Percentiles rank a stretch among this genome's conserved stretches.
Evolutionary conservation across 1,140 invertebrate genomes (phyloP).

Genomic region (Mesaphorura yosii): DNA sequence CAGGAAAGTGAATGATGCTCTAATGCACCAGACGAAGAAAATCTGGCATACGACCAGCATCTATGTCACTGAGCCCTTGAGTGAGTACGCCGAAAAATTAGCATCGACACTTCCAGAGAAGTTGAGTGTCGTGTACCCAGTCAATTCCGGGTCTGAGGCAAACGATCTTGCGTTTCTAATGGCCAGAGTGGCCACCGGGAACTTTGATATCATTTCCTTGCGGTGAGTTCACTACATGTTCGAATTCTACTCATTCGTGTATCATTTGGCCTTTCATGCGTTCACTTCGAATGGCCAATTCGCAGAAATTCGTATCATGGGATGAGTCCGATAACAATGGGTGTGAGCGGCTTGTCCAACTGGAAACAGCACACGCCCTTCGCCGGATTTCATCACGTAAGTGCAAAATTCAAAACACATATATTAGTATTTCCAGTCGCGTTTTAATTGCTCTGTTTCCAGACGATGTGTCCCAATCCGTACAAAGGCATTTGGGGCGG

Average conservation of each 20-base stretch:
- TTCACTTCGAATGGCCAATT: background rate
- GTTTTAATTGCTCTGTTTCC: slow-evolving; percentile 27
- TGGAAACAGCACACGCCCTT: slow-evolving; percentile 68
- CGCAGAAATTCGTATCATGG: slow-evolving; percentile 81
- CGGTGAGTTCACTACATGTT: slow-evolving; percentile 52
- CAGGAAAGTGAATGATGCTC: slow-evolving; percentile 63
- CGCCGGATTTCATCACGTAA: slow-evolving; percentile 72
- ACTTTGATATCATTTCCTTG: slow-evolving; percentile 73
- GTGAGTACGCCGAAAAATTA: slow-evolving; percentile 79
- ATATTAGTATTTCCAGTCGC: background rate
- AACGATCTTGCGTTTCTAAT: slow-evolving; percentile 87
- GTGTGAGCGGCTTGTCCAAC: slow-evolving; percentile 62
- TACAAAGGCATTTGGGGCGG: slow-evolving; percentile 79
- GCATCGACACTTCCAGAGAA: slow-evolving; percentile 66
- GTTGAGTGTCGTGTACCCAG: slow-evolving; percentile 79
- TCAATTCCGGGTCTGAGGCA: slow-evolving; percentile 93
- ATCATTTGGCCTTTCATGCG: slow-evolving; percentile 15
- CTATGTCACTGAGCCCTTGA: slow-evolving; percentile 77
- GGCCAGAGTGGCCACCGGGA: slow-evolving; percentile 68
- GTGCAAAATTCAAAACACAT: slow-evolving; percentile 22
- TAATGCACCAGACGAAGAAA: slow-evolving; percentile 61
- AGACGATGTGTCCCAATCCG: slow-evolving; percentile 78
- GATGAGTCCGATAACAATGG: slow-evolving; percentile 67
- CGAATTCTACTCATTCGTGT: slow-evolving; percentile 53
- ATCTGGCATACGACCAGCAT: slow-evolving; percentile 87